Percentiles rank a stretch among this genome's conserved stretches.
Evolutionary conservation across 2,113 vertebrate genomes (phyloP).

Genomic region (Mesocricetus auratus): DNA sequence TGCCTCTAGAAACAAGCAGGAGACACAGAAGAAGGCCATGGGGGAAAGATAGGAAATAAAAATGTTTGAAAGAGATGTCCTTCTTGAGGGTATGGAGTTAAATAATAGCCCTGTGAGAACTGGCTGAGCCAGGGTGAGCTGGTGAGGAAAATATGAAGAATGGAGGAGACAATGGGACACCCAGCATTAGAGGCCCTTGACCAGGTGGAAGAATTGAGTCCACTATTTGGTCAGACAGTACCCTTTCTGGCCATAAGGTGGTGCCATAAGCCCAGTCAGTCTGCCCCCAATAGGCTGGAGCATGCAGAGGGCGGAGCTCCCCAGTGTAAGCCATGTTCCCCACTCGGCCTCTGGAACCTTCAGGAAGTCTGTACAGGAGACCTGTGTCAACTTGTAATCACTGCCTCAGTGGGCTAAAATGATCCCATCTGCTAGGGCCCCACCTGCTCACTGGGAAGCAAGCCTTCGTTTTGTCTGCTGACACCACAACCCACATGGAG

Average conservation of each 20-base stretch:
- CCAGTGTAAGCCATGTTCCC: constrained; percentile 23
- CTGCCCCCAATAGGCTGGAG: constrained; percentile 46
- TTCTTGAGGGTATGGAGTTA: not conserved
- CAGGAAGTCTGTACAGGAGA: not conserved
- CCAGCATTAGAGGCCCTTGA: not conserved
- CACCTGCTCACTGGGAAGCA: not conserved
- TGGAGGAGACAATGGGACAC: not conserved
- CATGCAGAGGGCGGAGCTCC: constrained; percentile 14
- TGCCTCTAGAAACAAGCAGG: not conserved
- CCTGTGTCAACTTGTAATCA: not conserved
- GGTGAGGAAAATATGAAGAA: not conserved
- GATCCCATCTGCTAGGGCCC: not conserved
- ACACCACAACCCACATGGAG: not conserved
- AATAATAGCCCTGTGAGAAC: not conserved
- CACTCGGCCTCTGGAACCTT: not conserved
- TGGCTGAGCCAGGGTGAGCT: not conserved
- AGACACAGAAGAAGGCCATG: not conserved
- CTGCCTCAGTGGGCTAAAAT: not conserved
- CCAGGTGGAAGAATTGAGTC: not conserved
- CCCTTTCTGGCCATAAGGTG: constrained; percentile 73
- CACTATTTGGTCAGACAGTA: constrained; percentile 42
- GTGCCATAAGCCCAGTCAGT: constrained; percentile 67
- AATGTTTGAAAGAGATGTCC: not conserved
- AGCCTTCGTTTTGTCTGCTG: not conserved
- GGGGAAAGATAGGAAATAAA: not conserved